Evolutionary conservation across 2,888 invertebrate species (phyloP), one percentile per base, ranked within the genome.

Genomic region (Phyllotreta cruciferae): DNA sequence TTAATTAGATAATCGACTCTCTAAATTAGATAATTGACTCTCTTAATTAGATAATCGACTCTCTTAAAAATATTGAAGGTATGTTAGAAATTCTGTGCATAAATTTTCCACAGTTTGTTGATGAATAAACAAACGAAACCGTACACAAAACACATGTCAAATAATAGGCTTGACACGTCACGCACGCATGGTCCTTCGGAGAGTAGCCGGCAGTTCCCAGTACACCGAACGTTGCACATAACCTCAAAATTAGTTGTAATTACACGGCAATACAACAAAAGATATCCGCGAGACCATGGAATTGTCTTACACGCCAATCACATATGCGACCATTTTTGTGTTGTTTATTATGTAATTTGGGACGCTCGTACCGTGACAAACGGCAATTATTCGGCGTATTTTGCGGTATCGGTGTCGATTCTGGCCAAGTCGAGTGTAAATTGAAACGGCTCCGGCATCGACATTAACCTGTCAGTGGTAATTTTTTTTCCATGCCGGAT

Each of bases 171-270:
- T 61, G 57, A 57, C 61, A 62, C 56, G 66, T 69, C 67, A 67
- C 69, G 69, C 69, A 67, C 66, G 65, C 65, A 67, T 60, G 61
- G 45, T 34, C 49, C 56, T 56, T 56, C 60, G 57, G 61, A 63
- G 56, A 63, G 54, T 55, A 61, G 44, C 49, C 52, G 54, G 61
- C 54, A 60, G 61, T 67, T 66, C 68, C 62, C 68, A 68, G 66
- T 58, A 61, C 50, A 50, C 61, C 54, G 52, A 60, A 64, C 63
- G 60, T 34, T 60, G 52, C 42, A 64, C 64, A 67, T 67, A 67
- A 69, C 69, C 67, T 69, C 69, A 67, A 67, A 69, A 67, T 69
- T 64, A 65, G 49, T 58, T 50, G 66, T 66, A 69, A 69, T 69
- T 69, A 69, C 61, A 63, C 37, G 41, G 52, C 55, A 49, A 56